Percentiles rank a stretch among this genome's conserved stretches.
Evolutionary conservation across 2,797 vertebrate species (phyloP).

Genomic region (Chlorospingus flavigularis): DNA sequence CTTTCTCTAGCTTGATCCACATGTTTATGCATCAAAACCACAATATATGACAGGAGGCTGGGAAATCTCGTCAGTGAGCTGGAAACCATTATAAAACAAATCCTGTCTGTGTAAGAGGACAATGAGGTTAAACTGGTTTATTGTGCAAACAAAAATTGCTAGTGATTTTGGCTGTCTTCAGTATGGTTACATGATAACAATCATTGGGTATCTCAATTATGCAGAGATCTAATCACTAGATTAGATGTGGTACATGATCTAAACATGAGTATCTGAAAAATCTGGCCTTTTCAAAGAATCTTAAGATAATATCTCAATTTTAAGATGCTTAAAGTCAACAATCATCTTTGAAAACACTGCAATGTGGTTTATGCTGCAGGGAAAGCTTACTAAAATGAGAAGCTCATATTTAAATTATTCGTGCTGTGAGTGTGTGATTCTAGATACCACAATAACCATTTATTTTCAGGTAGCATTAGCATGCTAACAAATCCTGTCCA

Average conservation of each 20-base stretch:
- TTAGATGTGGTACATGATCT: not conserved
- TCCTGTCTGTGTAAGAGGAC: not conserved
- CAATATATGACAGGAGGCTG: not conserved
- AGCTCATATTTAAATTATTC: not conserved
- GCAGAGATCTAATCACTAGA: not conserved
- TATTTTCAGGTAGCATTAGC: constrained; percentile 55
- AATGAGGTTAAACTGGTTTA: not conserved
- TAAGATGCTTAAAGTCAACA: not conserved
- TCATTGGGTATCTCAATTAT: not conserved
- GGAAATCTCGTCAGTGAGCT: not conserved
- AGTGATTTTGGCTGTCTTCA: not conserved
- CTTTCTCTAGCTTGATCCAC: not conserved
- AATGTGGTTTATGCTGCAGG: not conserved
- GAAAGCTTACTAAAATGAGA: not conserved
- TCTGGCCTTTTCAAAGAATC: not conserved
- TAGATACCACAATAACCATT: not conserved
- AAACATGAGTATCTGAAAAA: not conserved
- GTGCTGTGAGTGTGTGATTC: not conserved
- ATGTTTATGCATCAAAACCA: not conserved
- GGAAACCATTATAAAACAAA: not conserved
- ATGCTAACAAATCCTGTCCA: constrained; percentile 62
- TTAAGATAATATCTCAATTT: not conserved
- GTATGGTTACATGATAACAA: not conserved
- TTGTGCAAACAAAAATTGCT: not conserved
- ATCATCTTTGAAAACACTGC: not conserved